Evolutionary conservation across 2,888 invertebrate genomes (phyloP).

Genomic region (Drosophila niveifrons): DNA sequence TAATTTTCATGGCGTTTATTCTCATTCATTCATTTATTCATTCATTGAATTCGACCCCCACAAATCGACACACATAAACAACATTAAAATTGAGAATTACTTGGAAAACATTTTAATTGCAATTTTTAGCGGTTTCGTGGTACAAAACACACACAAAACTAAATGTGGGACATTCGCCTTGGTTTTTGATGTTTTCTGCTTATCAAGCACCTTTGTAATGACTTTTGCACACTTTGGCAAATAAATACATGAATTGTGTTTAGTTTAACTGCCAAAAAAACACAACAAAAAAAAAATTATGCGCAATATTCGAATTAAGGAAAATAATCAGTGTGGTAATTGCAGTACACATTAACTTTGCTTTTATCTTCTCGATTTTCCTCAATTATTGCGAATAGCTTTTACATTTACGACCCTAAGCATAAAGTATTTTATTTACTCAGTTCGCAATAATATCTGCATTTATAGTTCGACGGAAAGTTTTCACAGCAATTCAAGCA

Average conservation of each 20-base stretch:
- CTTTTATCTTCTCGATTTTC: constrained; percentile 2
- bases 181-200: constrained; percentile 5
- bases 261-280: constrained; percentile 7
- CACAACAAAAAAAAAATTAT: not conserved
- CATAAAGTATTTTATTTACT: not conserved
- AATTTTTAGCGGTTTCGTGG: constrained; percentile 8
- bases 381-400: not conserved
- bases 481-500: not conserved
- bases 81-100: constrained; percentile 35
- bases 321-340: constrained; percentile 10
- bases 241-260: constrained; percentile 32
- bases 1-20: constrained; percentile 27
- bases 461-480: not conserved
- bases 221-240: constrained; percentile 8
- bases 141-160: constrained; percentile 8
- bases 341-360: constrained; percentile 1
- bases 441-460: not conserved
- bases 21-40: constrained; percentile 23
- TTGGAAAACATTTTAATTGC: constrained; percentile 46
- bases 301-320: not conserved
- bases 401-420: no score
- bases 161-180: constrained; percentile 7
- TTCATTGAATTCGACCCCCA: constrained; percentile 14
- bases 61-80: constrained; percentile 42
- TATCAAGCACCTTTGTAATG: constrained; percentile 17